These are phyloP conservation scores for Drosophila subsilvestris DNA, from an alignment of 2,888 invertebrate genomes.

Conservation along the genomic window DNA sequence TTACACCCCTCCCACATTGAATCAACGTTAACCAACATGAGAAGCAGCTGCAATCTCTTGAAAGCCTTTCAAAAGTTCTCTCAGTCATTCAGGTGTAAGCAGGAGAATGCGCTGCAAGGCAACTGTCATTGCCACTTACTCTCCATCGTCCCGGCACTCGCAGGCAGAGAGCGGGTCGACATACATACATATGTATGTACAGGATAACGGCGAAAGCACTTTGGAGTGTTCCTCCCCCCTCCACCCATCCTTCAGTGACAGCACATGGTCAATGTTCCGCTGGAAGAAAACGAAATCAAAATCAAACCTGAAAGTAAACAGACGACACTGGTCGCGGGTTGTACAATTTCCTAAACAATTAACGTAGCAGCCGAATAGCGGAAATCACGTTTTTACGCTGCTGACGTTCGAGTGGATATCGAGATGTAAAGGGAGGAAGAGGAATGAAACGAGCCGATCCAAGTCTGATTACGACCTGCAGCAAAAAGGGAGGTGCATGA, in stretches of 20 bases:
- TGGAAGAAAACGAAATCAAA: neutral
- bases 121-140: constrained; percentile 36
- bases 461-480: constrained; percentile 51
- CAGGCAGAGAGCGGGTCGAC: too few relatives aligned
- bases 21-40: too few relatives aligned
- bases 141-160: too few relatives aligned
- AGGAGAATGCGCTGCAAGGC: constrained; percentile 22
- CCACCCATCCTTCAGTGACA: neutral
- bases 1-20: neutral
- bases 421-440: constrained; percentile 8
- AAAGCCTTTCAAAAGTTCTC: constrained; percentile 31
- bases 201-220: neutral
- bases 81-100: constrained; percentile 32
- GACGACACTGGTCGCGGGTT: constrained; percentile 7
- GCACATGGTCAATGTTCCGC: neutral
- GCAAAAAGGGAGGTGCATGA: constrained; percentile 4
- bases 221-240: neutral
- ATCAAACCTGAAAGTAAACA: constrained; percentile 37
- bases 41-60: constrained; percentile 32
- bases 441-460: constrained; percentile 29
- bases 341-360: constrained; percentile 51
- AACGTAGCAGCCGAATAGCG: constrained; percentile 56
- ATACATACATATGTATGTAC: neutral
- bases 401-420: constrained; percentile 56
- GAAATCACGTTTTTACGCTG: constrained; percentile 73